Evolutionary conservation across 1,140 invertebrate genomes (phyloP).

Genomic region (Drosophila hydei): DNA sequence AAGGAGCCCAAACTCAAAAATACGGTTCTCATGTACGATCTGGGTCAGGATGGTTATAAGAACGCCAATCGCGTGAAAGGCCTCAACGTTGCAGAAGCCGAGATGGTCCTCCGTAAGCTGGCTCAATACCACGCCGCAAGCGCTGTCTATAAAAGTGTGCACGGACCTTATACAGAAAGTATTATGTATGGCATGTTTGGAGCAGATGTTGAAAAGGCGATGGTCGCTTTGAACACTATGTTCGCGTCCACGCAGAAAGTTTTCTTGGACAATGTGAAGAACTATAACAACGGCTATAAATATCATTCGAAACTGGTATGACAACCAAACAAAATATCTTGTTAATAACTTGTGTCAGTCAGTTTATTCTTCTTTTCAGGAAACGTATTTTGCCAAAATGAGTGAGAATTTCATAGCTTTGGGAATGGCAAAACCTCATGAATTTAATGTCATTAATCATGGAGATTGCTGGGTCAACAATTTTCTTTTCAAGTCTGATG

Average conservation of each 20-base stretch:
- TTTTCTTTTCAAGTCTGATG: conserved; percentile 85
- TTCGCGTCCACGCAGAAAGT: conserved; percentile 35
- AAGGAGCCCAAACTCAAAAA: conserved; percentile 49
- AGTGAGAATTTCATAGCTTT: background rate
- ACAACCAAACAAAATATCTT: background rate
- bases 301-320: conserved; percentile 58
- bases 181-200: conserved; percentile 49
- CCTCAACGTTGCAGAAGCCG: conserved; percentile 84
- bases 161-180: conserved; percentile 48
- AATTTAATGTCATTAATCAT: conserved; percentile 87
- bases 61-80: conserved; percentile 85
- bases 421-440: conserved; percentile 67
- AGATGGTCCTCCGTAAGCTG: conserved; percentile 84
- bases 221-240: conserved; percentile 51
- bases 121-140: conserved; percentile 86
- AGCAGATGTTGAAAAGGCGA: background rate
- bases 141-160: conserved; percentile 29
- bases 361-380: background rate
- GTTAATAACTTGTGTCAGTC: too few relatives aligned
- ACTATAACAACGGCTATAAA: conserved; percentile 46
- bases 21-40: conserved; percentile 84
- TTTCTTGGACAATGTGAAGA: conserved; percentile 56
- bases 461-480: conserved; percentile 89
- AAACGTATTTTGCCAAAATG: conserved; percentile 39
- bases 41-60: conserved; percentile 84